phyloP scores from a whole-genome alignment of 2,797 vertebrate species.

The Acomys russatus region DNA sequence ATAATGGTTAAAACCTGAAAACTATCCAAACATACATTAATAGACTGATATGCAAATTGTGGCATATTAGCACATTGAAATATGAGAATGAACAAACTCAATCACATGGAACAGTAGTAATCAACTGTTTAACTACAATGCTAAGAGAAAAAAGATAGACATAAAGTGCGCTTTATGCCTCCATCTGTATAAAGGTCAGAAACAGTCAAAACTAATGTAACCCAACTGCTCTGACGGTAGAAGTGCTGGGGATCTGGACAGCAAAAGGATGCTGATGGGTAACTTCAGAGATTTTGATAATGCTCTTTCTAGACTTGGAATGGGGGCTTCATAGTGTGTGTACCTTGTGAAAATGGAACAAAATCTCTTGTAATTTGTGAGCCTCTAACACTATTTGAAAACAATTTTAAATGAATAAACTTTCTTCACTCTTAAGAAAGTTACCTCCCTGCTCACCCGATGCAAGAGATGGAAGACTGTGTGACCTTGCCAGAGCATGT shows the following conservation, averaged over 20 bases:
- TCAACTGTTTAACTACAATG: not conserved
- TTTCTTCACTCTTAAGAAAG: not conserved
- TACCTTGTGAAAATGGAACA: not conserved
- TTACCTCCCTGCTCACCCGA: not conserved
- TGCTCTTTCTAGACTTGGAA: not conserved
- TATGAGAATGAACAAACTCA: not conserved
- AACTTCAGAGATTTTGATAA: not conserved
- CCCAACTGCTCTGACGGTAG: not conserved
- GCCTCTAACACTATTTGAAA: not conserved
- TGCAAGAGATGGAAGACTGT: not conserved
- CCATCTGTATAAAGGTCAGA: not conserved
- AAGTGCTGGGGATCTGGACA: not conserved
- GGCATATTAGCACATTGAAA: not conserved
- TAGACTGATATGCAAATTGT: not conserved
- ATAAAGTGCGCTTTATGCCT: not conserved
- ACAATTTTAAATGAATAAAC: not conserved
- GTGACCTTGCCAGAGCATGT: not conserved
- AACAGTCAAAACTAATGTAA: not conserved
- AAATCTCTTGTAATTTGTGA: not conserved
- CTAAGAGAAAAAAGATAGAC: constrained; percentile 6
- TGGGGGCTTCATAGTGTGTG: not conserved
- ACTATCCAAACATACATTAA: not conserved
- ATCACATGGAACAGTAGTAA: not conserved
- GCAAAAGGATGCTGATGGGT: not conserved
- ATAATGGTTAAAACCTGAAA: not conserved